Evolutionary conservation across 2,888 invertebrate genomes (phyloP), one percentile per base, ranked within the genome.

Genomic region (Thysanoteuthis rhombus): DNA sequence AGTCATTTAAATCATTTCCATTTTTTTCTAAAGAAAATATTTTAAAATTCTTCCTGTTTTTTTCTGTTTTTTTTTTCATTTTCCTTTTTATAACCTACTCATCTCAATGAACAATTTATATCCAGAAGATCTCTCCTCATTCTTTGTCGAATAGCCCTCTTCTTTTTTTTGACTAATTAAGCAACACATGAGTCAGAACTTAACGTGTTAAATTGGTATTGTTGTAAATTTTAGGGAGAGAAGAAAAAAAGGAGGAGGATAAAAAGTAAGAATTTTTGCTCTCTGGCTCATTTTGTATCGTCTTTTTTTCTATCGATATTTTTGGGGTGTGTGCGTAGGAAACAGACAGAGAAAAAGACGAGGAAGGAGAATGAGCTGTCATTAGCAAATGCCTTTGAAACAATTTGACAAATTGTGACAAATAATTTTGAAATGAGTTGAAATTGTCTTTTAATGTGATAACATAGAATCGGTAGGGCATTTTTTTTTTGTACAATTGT

Each of bases 341-440:
- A 75, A 32, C 10, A 8, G 25, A 28, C 25, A 28, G n/a, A 75
- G 8, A 75, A 75, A 12, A 75, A 16, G 10, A 75, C n/a, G n/a
- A 75, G n/a, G 16, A n/a, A 16, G 36, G n/a, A n/a, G n/a, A 75
- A n/a, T n/a, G 2, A n/a, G n/a, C 12, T n/a, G 75, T 75, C n/a
- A 75, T 75, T n/a, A n/a, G 12, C n/a, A 75, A 75, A 75, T 75
- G n/a, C n/a, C n/a, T n/a, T 75, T 75, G 36, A 75, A 75, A n/a
- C n/a, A 75, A 75, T 75, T 75, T 75, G n/a, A n/a, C 75, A 75
- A 75, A 75, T 75, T 75, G n/a, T 75, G 75, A 75, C 75, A 75
- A 75, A 75, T 75, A 75, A 75, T 75, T 75, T 75, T n/a, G 16
- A 75, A 75, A 75, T 75, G 75, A 75, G 75, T n/a, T n/a, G 32